Evolutionary conservation across 2,888 invertebrate genomes (phyloP), one percentile per base, ranked within the genome.

Genomic region (Phragmatobia fuliginosa): DNA sequence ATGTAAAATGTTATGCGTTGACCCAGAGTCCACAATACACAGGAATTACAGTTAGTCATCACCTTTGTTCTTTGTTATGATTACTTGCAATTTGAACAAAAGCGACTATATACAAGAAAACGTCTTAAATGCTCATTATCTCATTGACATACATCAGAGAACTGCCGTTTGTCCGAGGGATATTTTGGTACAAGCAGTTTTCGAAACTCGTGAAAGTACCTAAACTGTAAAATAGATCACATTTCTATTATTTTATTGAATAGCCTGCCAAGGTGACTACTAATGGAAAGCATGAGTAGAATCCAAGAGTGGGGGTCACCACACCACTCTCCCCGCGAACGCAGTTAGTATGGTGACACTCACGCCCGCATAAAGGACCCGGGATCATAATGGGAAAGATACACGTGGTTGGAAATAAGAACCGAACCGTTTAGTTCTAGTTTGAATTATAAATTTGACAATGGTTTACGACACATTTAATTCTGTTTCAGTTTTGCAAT

Each of bases 51-150:
- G 72, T 90, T 88, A 90, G 86, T 90, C 88, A 90, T 84, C 78
- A 81, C 83, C 89, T 89, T 88, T 88, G 88, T 88, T 86, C 82
- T 79, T 86, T 85, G 77, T 77, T 72, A 63, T 63, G 32, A 63
- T 76, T 75, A 71, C 77, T 75, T 78, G 82, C 72, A 80, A 72
- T 75, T 77, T 67, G 75, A 71, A 82, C 45, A 82, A 83, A 83
- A 76, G 38, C 14, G 18, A 32, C 60, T 66, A 25, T 81, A 73
- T 81, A 73, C 68, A 77, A 38, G 45, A 28, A 74, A 70, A 74
- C 77, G 81, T 71, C 28, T 36, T 18, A 25, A 61, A 49, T 61
- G 60, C 33, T 45, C 16, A 58, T 60, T 41, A 41, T 7, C 41
- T 59, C n/a, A 16, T 33, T 18, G 61, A 61, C 41, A 66, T 33